Conservation (phyloP, 2,797 vertebrate genomes). For the Dromococcyx pavoninus region DNA sequence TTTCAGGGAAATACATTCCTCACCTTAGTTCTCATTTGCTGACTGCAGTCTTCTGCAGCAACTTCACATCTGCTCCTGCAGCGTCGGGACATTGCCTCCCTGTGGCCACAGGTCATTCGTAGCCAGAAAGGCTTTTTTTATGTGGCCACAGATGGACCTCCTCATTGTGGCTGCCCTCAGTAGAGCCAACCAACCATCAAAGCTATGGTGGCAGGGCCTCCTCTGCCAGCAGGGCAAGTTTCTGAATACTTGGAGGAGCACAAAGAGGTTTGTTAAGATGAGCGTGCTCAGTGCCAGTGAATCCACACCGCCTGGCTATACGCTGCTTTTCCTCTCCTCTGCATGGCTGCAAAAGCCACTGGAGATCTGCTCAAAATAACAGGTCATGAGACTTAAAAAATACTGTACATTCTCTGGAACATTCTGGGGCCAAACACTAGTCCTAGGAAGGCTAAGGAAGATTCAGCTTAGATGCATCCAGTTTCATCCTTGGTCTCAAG, state of each 20-base stretch:
- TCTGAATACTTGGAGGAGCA: neutral
- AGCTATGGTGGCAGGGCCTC: fast-evolving
- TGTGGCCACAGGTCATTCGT: neutral
- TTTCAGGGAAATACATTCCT: neutral
- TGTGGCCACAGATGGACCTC: neutral
- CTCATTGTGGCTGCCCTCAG: neutral
- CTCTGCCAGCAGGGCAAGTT: neutral
- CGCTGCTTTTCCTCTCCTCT: neutral
- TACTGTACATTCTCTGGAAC: neutral
- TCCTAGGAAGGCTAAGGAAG: neutral
- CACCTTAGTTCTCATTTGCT: neutral
- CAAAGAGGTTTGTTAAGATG: neutral
- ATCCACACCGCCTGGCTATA: fast-evolving
- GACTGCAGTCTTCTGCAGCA: neutral
- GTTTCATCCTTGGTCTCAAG: neutral
- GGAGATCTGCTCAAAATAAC: neutral
- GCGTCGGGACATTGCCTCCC: neutral
- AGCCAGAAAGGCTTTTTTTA: neutral
- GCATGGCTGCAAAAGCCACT: neutral
- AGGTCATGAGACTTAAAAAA: neutral
- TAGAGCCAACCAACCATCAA: neutral
- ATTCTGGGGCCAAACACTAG: neutral
- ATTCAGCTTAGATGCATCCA: neutral
- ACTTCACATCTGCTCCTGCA: neutral
- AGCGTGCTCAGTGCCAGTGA: neutral